Evolutionary conservation across 1,140 invertebrate genomes (phyloP).

Genomic region (Elymnias hypermnestra): DNA sequence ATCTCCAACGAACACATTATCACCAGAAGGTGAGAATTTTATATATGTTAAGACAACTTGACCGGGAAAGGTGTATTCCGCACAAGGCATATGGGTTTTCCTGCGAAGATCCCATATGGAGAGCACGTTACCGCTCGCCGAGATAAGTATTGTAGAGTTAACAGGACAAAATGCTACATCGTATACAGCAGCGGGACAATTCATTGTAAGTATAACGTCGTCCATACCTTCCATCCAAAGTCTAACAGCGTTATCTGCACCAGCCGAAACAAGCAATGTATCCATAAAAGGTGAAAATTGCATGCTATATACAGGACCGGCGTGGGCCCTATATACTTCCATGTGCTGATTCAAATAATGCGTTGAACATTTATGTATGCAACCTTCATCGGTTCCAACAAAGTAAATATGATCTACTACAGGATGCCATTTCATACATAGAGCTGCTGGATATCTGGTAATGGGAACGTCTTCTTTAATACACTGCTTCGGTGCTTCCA

Average conservation of each 20-base stretch:
- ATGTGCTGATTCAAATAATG: conserved; percentile 81
- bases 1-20: conserved; percentile 81
- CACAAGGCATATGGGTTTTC: conserved; percentile 80
- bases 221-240: conserved; percentile 85
- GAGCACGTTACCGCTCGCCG: conserved; percentile 82
- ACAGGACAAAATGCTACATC: conserved; percentile 87
- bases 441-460: conserved; percentile 77
- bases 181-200: conserved; percentile 77
- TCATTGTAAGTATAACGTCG: conserved; percentile 80
- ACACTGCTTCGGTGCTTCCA: conserved; percentile 68
- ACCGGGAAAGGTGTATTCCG: conserved; percentile 72
- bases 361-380: conserved; percentile 85
- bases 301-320: conserved; percentile 86
- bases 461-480: conserved; percentile 73
- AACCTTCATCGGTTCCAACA: conserved; percentile 90
- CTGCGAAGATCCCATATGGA: conserved; percentile 85
- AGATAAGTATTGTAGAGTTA: conserved; percentile 88
- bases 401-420: conserved; percentile 81
- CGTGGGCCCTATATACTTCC: conserved; percentile 85
- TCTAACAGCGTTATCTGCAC: conserved; percentile 87
- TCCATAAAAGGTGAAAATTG: conserved; percentile 87
- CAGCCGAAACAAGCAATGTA: conserved; percentile 86
- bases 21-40: conserved; percentile 79
- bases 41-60: conserved; percentile 66
- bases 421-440: conserved; percentile 81